Conservation (phyloP, 2,113 vertebrate species). For the Ginglymostoma cirratum region DNA sequence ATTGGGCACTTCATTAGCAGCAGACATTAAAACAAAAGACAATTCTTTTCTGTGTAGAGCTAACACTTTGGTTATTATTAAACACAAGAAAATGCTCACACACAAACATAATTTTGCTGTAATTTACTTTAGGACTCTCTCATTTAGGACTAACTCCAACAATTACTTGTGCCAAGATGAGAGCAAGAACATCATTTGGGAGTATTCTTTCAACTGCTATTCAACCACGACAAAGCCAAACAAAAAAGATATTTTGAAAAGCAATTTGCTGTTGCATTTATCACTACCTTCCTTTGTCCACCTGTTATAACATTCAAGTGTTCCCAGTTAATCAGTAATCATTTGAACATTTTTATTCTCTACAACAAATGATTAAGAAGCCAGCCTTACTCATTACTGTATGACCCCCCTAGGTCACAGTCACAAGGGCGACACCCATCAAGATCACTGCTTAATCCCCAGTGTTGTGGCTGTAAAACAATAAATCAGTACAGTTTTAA, state of each 20-base stretch:
- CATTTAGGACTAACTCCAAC: too few species aligned
- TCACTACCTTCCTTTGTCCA: neutral
- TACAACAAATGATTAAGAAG: neutral
- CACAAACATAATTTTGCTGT: neutral
- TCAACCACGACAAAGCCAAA: neutral
- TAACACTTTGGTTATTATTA: neutral
- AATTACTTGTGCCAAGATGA: too few species aligned
- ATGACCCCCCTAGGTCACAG: conserved; percentile 80
- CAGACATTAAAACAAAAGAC: neutral
- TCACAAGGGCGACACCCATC: conserved; percentile 92
- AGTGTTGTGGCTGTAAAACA: conserved; percentile 73
- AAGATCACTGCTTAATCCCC: conserved; percentile 93
- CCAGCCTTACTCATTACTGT: conserved; percentile 78
- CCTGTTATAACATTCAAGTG: neutral
- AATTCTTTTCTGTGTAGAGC: neutral
- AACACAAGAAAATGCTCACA: neutral
- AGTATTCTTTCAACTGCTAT: neutral
- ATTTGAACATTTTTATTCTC: neutral
- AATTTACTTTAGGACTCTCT: neutral
- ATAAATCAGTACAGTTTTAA: conserved; percentile 39
- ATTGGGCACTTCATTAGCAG: neutral
- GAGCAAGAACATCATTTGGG: neutral
- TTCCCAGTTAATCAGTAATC: neutral
- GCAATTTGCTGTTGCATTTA: neutral
- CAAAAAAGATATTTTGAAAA: neutral